Evolutionary conservation across 1,140 invertebrate genomes (phyloP), one percentile per base, ranked within the genome.

Genomic region (Caenorhabditis brenneri): DNA sequence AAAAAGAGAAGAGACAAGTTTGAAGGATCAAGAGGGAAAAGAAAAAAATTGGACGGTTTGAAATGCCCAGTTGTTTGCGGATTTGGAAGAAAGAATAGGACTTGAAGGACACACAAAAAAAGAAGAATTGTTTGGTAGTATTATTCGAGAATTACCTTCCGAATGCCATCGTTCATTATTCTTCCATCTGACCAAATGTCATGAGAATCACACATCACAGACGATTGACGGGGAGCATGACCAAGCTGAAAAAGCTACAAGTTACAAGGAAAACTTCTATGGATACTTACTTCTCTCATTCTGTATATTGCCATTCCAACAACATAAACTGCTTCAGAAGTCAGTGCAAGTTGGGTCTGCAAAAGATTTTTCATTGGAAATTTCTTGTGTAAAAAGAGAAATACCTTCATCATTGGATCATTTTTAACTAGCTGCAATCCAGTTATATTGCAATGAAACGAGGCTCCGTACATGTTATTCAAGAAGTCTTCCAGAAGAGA

Each of bases 391-490:
- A 5, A 42, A 42, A n/a, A n/a, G n/a, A n/a, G n/a, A n/a, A n/a
- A n/a, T n/a, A 89, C 88, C 80, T 89, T 89, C 69, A 89, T 84
- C 51, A 85, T 65, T 19, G 90, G 90, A 29, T 85, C 81, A 36
- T 88, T 84, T 27, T 87, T 83, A 12, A 90, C 86, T 58, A 91
- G 27, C 42, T 89, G 89, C 33, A 90, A 79, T 24, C 89, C 89
- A n/a, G 87, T 87, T 49, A 90, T 91, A 69, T 90, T 90, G 51
- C 89, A 90, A 29, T 87, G 87, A 65, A 88, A 90, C 29, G 65
- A 74, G 36, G 84, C 79, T 51, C 85, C 81, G 7, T 83, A 78
- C 48, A 88, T 80, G 42, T 80, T 86, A 29, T 85, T 83, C 24
- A 88, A 60, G 83, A 90, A 89, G 29, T 90, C 87, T 53, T 90